A percentile compares a stretch with the other conserved stretches of the same genome.
phyloP scores from a whole-genome alignment of 23 tunicate genomes.

The Ascidia mentula region DNA sequence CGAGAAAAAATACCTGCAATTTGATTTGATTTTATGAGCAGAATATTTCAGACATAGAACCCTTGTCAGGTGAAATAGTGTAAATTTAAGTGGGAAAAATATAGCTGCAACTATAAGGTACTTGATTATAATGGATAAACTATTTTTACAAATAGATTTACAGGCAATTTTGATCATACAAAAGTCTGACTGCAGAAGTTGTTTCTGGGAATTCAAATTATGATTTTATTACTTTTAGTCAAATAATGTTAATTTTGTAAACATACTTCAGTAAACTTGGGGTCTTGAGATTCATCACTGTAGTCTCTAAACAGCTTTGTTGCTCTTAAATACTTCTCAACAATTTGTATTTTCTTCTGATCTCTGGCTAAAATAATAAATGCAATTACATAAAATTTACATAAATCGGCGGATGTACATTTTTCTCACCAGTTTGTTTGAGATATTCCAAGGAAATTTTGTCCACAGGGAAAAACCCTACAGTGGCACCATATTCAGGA shows the following conservation, averaged over 20 bases:
- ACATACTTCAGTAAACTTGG: constrained; percentile 71
- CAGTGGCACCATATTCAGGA: constrained; percentile 99
- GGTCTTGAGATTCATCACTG: constrained; percentile 49
- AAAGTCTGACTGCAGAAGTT: too few species aligned
- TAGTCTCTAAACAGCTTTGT: constrained; percentile 67
- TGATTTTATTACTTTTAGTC: too few species aligned
- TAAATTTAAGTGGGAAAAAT: too few species aligned
- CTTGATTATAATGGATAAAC: too few species aligned
- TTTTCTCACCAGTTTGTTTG: constrained; percentile 78
- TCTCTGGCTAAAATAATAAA: constrained; percentile 61
- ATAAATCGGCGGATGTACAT: neutral
- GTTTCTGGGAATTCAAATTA: too few species aligned
- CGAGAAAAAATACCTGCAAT: too few species aligned
- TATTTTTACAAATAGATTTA: too few species aligned
- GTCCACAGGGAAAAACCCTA: constrained; percentile 98
- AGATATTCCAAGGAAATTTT: constrained; percentile 74
- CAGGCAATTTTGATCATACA: too few species aligned
- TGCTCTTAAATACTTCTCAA: constrained; percentile 60
- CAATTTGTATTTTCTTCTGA: constrained; percentile 41
- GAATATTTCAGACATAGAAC: too few species aligned
- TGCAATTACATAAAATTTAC: neutral
- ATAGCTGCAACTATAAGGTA: too few species aligned
- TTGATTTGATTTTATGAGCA: too few species aligned
- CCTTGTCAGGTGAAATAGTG: too few species aligned
- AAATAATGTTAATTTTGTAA: neutral